Conservation (phyloP, 2,113 vertebrate species). For the Balaenoptera acutorostrata region DNA sequence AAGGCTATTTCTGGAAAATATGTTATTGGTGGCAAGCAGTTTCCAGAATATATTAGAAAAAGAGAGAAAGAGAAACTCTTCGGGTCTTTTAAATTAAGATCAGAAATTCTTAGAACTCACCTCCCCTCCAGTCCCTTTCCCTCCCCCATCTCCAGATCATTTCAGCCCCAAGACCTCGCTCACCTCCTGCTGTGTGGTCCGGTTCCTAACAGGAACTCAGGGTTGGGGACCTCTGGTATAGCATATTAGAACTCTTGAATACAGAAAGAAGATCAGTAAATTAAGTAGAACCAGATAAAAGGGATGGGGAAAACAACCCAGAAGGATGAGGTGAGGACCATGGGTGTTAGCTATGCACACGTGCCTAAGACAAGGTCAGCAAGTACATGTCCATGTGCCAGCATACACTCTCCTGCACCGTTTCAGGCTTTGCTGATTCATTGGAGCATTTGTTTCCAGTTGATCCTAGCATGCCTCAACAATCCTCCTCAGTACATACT, state of each 20-base stretch:
- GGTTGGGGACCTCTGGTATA: too few species aligned
- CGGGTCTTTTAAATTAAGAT: background rate
- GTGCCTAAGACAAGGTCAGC: background rate
- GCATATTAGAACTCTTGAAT: background rate
- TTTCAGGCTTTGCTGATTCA: rapidly evolving
- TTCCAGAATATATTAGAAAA: background rate
- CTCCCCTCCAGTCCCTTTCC: too few species aligned
- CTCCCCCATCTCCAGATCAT: too few species aligned
- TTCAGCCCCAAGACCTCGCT: background rate
- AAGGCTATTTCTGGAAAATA: background rate
- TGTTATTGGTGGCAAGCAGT: background rate
- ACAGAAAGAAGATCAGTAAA: background rate
- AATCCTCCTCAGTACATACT: background rate
- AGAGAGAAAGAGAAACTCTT: background rate
- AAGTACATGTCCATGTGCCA: rapidly evolving
- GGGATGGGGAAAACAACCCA: background rate
- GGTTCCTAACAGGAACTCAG: too few species aligned
- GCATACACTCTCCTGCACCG: rapidly evolving
- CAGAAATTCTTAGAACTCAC: background rate
- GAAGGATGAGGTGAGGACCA: background rate
- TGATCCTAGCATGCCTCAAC: background rate
- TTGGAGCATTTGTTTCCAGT: too few species aligned
- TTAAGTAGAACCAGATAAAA: background rate
- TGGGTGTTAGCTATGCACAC: rapidly evolving
- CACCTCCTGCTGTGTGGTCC: too few species aligned